Evolutionary conservation across 2,888 invertebrate genomes (phyloP).

Genomic region (Ichneumoninae sp.): DNA sequence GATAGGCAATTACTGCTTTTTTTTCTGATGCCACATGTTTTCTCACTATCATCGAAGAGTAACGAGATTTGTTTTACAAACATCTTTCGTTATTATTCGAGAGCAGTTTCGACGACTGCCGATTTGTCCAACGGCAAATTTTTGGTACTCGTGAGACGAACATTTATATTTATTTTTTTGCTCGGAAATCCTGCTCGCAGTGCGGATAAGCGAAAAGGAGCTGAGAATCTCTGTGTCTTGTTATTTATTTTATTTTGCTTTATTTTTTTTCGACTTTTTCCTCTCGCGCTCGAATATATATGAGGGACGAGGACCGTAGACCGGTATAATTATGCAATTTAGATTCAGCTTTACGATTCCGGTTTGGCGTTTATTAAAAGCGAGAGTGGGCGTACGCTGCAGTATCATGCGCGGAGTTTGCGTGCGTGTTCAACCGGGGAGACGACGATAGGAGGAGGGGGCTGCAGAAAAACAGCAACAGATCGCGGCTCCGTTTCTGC

Average conservation of each 20-base stretch:
- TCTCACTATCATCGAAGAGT: neutral
- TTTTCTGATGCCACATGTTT: neutral
- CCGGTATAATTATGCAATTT: slow-evolving; percentile 82
- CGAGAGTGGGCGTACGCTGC: slow-evolving; percentile 77
- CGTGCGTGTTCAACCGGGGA: slow-evolving; percentile 23
- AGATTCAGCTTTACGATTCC: slow-evolving; percentile 81
- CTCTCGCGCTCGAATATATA: slow-evolving; percentile 20
- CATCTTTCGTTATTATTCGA: neutral
- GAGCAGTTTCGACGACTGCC: neutral
- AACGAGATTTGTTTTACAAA: neutral
- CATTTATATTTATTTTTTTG: neutral
- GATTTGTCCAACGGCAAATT: neutral
- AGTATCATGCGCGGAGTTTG: slow-evolving; percentile 25
- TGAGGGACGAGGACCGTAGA: slow-evolving; percentile 67
- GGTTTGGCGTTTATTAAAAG: slow-evolving; percentile 81
- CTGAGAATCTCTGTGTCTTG: slow-evolving; percentile 26
- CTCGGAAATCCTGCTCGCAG: neutral
- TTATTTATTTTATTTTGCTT: slow-evolving; percentile 17
- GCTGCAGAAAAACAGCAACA: neutral
- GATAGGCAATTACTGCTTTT: too few species aligned
- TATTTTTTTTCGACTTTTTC: slow-evolving; percentile 19
- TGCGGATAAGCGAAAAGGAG: neutral
- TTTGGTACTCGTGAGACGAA: neutral
- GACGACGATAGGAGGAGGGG: slow-evolving; percentile 25
- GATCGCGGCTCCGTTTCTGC: slow-evolving; percentile 22